Evolutionary conservation across 2,113 vertebrate species (phyloP).

Genomic region (Centrocercus urophasianus): DNA sequence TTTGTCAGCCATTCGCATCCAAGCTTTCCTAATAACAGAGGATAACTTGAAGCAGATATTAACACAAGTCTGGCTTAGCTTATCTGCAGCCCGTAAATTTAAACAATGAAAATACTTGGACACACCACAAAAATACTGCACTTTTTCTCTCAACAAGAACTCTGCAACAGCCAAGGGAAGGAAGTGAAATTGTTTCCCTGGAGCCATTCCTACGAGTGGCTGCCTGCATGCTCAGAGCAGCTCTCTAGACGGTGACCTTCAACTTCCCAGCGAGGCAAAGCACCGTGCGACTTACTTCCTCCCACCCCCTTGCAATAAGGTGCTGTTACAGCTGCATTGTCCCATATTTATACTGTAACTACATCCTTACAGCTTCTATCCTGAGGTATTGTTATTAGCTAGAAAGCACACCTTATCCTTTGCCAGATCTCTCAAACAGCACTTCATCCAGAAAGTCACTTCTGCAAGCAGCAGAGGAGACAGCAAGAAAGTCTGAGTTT

Average conservation of each 20-base stretch:
- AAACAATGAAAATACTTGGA: neutral
- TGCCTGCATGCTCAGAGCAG: neutral
- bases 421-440: neutral
- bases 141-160: neutral
- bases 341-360: neutral
- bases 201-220: neutral
- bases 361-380: neutral
- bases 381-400: neutral
- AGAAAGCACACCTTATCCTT: neutral
- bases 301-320: neutral
- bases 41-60: neutral
- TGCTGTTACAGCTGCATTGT: neutral
- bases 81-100: neutral
- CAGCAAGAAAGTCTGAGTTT: neutral
- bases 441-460: neutral
- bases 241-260: neutral
- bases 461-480: neutral
- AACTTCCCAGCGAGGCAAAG: neutral
- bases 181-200: neutral
- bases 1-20: neutral
- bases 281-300: neutral
- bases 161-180: neutral
- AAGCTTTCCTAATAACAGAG: neutral
- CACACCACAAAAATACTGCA: neutral
- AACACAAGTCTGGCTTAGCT: neutral